A percentile compares a stretch with the other conserved stretches of the same genome.
These are phyloP conservation scores for Dromius quadrimaculatus DNA, from an alignment of 2,888 invertebrate genomes.

Conservation along the genomic window DNA sequence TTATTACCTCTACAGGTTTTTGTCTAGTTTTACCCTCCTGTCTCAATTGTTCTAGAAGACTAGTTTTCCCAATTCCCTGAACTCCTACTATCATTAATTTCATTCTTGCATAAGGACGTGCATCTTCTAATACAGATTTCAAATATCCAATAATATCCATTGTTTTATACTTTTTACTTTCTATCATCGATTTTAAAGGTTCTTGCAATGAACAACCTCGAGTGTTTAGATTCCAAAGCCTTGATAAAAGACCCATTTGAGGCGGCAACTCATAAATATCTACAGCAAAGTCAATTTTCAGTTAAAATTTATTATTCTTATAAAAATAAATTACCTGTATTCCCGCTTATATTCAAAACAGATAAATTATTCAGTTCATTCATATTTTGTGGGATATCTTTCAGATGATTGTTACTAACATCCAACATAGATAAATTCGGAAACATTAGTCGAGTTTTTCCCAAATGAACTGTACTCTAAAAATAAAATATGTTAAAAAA, in stretches of 20 bases:
- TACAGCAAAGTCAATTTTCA: slow-evolving; percentile 63
- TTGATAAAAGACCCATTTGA: slow-evolving; percentile 92
- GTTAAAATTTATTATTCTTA: not conserved
- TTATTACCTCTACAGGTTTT: slow-evolving; percentile 75
- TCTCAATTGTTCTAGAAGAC: slow-evolving; percentile 86
- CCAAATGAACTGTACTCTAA: slow-evolving; percentile 48
- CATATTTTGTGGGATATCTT: slow-evolving; percentile 84
- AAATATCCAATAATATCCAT: slow-evolving; percentile 95
- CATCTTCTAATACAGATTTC: slow-evolving; percentile 89
- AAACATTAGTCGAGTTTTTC: slow-evolving; percentile 82
- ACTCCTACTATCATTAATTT: slow-evolving; percentile 96
- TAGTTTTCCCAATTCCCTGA: slow-evolving; percentile 90
- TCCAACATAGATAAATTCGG: slow-evolving; percentile 96
- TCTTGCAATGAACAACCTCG: slow-evolving; percentile 89
- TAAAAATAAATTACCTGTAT: slow-evolving; percentile 69
- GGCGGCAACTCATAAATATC: slow-evolving; percentile 91
- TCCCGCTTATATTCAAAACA: slow-evolving; percentile 93
- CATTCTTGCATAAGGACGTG: slow-evolving; percentile 93
- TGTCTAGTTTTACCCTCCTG: slow-evolving; percentile 86
- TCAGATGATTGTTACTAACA: slow-evolving; percentile 87
- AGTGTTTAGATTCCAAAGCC: slow-evolving; percentile 97
- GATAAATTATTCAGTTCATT: slow-evolving; percentile 89
- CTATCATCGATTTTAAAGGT: slow-evolving; percentile 90
- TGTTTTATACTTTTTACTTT: slow-evolving; percentile 93
- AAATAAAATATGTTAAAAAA: slow-evolving; percentile 17